Conservation (phyloP, 1,140 invertebrate genomes). For the Listronotus bonariensis region DNA sequence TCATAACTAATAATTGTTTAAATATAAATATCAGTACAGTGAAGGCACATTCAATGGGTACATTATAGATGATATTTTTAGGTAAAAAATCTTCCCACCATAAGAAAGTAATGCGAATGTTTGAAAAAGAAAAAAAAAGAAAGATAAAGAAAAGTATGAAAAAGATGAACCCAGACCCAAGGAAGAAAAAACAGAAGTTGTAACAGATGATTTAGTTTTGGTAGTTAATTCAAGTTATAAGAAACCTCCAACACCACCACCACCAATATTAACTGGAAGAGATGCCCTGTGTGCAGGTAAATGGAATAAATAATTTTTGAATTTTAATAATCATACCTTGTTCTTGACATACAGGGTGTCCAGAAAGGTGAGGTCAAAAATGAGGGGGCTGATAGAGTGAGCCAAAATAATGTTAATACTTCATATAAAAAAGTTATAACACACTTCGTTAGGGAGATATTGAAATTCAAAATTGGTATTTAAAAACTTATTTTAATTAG, state of each 20-base stretch:
- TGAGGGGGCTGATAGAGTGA: no score
- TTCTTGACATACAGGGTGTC: no score
- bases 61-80: slow-evolving; percentile 7
- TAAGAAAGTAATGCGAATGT: slow-evolving; percentile 83
- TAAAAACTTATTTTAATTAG: no score
- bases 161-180: slow-evolving; percentile 59
- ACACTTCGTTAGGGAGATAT: no score
- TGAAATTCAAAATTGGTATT: no score
- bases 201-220: slow-evolving; percentile 65
- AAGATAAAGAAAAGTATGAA: slow-evolving; percentile 62
- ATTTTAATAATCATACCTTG: no score
- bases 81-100: slow-evolving; percentile 93
- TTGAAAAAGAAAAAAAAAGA: slow-evolving; percentile 82
- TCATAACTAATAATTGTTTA: no score
- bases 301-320: background rate
- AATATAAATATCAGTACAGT: no score
- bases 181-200: slow-evolving; percentile 64
- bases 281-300: slow-evolving; percentile 75
- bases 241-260: slow-evolving; percentile 46
- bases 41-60: no score
- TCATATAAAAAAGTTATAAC: no score
- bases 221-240: slow-evolving; percentile 52
- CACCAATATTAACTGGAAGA: slow-evolving; percentile 73
- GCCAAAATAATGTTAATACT: no score
- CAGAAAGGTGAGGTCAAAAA: no score